Base-by-base conservation (phyloP, 2,888 invertebrate species). In the Beris morrisii region DNA sequence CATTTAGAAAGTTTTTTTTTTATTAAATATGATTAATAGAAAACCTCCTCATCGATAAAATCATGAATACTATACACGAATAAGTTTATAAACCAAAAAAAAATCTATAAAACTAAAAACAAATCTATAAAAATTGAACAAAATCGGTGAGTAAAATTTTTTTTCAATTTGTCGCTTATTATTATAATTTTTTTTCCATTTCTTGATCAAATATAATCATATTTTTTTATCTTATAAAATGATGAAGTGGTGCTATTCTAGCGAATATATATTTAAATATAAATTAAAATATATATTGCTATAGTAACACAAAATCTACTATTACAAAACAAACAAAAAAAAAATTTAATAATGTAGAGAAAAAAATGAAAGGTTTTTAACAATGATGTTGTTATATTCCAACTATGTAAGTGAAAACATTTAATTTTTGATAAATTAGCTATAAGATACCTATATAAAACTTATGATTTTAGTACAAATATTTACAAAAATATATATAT, bases 91-190 rank as follows among this genome's bases (percentile, higher is more conserved):
- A 7, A 38, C 32, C 4, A 32, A 32, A 32, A 3, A 38, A 7
- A 38, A 38, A 7, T 38, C 5, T 38, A 38, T 7, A 38, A 38
- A 38, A 38, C 5, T 38, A 38, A 38, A 38, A 38, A 38, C 9
- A 38, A 38, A 7, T 38, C 1, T 38, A 38, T 7, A 38, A 38
- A 38, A 30, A 32, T 56, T 30, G 12, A 52, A n/a, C 64, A 28
- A 30, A 44, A 59, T 65, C 55, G 68, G 68, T 68, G 68, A 68
- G 68, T 68, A 68, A 66, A 50, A 65, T 66, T 66, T 66, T 43
- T 22, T 65, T 61, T 54, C 50, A 68, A 57, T 57, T 64, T 65
- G 28, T 57, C 30, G 15, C 13, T 66, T 52, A 28, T 22, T n/a
- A 31, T 31, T 65, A 45, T 66, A 44, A 54, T 61, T 59, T 54